These are phyloP conservation scores for Mesembrinibis cayennensis DNA, from an alignment of 2,113 vertebrate species.

Conservation along the genomic window DNA sequence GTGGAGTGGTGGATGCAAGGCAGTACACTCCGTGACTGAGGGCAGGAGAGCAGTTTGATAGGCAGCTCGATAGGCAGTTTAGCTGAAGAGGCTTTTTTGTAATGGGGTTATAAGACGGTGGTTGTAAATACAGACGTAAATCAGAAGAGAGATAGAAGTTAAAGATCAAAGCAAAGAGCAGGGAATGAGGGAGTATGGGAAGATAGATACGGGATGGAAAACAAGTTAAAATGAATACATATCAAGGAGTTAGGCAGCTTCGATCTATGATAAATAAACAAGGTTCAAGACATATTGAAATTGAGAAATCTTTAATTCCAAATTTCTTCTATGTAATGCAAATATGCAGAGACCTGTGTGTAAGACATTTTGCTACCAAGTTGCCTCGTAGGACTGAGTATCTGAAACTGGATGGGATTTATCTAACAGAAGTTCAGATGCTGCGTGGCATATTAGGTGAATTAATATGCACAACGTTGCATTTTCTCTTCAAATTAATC, in stretches of 20 bases:
- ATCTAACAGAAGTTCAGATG: background rate
- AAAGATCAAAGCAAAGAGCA: slow-evolving; percentile 16
- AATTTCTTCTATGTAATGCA: background rate
- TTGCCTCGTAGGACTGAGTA: background rate
- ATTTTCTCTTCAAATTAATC: slow-evolving; percentile 51
- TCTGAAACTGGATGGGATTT: slow-evolving; percentile 13
- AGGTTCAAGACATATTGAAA: background rate
- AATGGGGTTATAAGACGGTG: background rate
- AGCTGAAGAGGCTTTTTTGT: background rate
- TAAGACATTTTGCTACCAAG: background rate
- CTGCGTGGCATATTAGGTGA: background rate
- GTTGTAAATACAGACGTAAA: background rate
- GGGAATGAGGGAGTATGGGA: background rate
- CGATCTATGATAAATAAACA: background rate
- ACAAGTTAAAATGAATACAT: background rate
- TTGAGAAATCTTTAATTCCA: background rate
- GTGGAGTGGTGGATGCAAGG: background rate
- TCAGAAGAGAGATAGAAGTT: background rate
- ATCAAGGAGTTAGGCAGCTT: background rate
- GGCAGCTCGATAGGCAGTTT: background rate
- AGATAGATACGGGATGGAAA: background rate
- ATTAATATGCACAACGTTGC: slow-evolving; percentile 19
- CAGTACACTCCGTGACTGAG: background rate
- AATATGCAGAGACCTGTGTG: background rate
- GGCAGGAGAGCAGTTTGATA: background rate